Conservation (phyloP, 1,140 invertebrate genomes). For the Adoxophyes honmai region DNA sequence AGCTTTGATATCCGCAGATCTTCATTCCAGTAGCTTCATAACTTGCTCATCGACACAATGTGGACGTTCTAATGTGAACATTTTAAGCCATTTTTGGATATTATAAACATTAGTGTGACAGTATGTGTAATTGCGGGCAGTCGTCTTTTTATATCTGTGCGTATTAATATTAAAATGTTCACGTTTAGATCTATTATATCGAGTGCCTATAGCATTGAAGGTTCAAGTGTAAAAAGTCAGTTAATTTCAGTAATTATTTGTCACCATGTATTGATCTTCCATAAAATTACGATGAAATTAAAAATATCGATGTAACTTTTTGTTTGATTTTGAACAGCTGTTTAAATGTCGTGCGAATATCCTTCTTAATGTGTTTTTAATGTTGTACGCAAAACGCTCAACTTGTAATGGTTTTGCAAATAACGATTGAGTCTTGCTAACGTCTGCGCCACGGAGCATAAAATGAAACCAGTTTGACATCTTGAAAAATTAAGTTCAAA, state of each 20-base stretch:
- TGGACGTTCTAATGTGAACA: conserved; percentile 65
- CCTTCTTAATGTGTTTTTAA: conserved; percentile 12
- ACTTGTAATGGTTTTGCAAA: conserved; percentile 6
- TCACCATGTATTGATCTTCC: conserved; percentile 77
- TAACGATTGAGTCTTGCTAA: background rate
- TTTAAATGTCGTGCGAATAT: conserved; percentile 6
- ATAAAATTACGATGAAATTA: conserved; percentile 77
- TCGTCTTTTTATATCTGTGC: conserved; percentile 67
- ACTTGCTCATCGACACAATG: conserved; percentile 53
- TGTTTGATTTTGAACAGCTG: conserved; percentile 50
- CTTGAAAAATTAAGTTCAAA: too few relatives aligned
- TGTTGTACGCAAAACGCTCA: background rate
- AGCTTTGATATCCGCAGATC: conserved; percentile 55
- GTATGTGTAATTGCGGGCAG: conserved; percentile 61
- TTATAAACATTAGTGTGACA: conserved; percentile 61
- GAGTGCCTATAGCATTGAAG: conserved; percentile 75
- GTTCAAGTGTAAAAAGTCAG: conserved; percentile 75
- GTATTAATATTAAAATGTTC: conserved; percentile 70
- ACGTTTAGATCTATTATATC: conserved; percentile 72
- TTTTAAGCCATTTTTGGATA: conserved; percentile 66
- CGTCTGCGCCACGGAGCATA: background rate
- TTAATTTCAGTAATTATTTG: conserved; percentile 74
- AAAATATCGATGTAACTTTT: conserved; percentile 74
- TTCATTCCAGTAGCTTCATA: conserved; percentile 66
- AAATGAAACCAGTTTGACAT: too few relatives aligned